Base-by-base conservation (phyloP, 2,888 invertebrate genomes). In the Hirtodrosophila alboralis region DNA sequence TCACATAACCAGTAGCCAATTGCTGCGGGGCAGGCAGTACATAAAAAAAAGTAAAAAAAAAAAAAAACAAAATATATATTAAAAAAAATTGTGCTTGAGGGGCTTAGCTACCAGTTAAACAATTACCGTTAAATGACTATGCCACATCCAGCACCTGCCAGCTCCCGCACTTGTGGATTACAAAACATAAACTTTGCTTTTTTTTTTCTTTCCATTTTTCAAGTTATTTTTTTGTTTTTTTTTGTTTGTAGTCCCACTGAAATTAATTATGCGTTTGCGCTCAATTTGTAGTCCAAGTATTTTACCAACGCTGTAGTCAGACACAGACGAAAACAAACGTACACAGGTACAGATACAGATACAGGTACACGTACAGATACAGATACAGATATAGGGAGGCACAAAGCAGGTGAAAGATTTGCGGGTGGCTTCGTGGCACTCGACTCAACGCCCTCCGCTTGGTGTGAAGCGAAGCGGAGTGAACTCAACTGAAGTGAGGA, bases 191-290 rank as follows among this genome's bases (percentile, higher is more conserved):
- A 74, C 78, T 84, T 84, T 30, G 65, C 6, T 23, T 62, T 77
- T 81, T 84, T 77, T 63, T 59, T 48, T 43, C 2, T 2, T 18
- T 4, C 23, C 65, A 77, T 77, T 84, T 65, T 61, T 75, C 51
- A 70, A 52, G 58, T 65, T 59, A 58, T 40, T 45, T 45, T 38
- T 27, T 26, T 43, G 53, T 59, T 57, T 27, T 21, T 48, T 30
- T 41, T 38, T 12, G 6, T 3, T 34, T 47, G 31, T 31, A 33
- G 48, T 12, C 12, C 30, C 34, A 56, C 52, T 66, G 75, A 78
- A 86, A 81, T 86, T 86, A 84, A 86, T 87, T 87, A 87, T 85
- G 87, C 80, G 87, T 87, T 85, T 84, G 86, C 77, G 77, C 86
- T 72, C 81, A 86, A 87, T 86, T 86, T 87, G 86, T 84, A 86